Evolutionary conservation across 2,888 invertebrate genomes (phyloP).

Genomic region (Calameuta filiformis): DNA sequence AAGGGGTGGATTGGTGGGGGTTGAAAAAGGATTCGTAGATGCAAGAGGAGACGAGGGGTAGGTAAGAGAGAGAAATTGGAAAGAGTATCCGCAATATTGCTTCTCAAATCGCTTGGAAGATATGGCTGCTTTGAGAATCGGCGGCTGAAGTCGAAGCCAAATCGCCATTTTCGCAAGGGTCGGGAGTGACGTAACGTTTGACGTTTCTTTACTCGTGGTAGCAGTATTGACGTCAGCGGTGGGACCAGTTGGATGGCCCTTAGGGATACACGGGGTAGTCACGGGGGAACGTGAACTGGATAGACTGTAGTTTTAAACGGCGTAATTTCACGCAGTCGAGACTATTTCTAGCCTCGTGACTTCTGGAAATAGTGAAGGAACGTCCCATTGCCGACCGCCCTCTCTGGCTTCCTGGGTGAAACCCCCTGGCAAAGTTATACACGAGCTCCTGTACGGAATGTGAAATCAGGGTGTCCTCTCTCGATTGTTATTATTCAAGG

Average conservation of each 20-base stretch:
- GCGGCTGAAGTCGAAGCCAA: slow-evolving; percentile 15
- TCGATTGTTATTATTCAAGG: slow-evolving; percentile 23
- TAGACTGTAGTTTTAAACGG: too few relatives aligned
- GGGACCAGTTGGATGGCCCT: too few relatives aligned
- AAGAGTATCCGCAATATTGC: slow-evolving; percentile 11
- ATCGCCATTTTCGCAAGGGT: slow-evolving; percentile 17
- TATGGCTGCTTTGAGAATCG: slow-evolving; percentile 12
- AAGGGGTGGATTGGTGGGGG: not conserved
- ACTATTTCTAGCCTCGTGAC: too few relatives aligned
- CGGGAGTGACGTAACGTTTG: slow-evolving; percentile 10
- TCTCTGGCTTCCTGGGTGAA: too few relatives aligned
- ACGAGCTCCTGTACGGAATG: slow-evolving; percentile 16
- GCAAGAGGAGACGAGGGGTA: not conserved
- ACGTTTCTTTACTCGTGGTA: too few relatives aligned
- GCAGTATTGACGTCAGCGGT: too few relatives aligned
- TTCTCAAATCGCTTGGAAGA: slow-evolving; percentile 21
- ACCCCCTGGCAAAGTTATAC: too few relatives aligned
- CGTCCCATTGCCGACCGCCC: too few relatives aligned
- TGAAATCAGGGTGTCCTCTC: slow-evolving; percentile 8
- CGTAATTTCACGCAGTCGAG: too few relatives aligned
- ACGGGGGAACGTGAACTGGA: too few relatives aligned
- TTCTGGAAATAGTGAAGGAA: too few relatives aligned
- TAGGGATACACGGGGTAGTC: too few relatives aligned
- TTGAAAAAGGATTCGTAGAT: slow-evolving; percentile 1
- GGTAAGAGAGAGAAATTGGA: slow-evolving; percentile 1